Evolutionary conservation across 2,888 invertebrate species (phyloP).

Genomic region (Eugnorisma glareosa): DNA sequence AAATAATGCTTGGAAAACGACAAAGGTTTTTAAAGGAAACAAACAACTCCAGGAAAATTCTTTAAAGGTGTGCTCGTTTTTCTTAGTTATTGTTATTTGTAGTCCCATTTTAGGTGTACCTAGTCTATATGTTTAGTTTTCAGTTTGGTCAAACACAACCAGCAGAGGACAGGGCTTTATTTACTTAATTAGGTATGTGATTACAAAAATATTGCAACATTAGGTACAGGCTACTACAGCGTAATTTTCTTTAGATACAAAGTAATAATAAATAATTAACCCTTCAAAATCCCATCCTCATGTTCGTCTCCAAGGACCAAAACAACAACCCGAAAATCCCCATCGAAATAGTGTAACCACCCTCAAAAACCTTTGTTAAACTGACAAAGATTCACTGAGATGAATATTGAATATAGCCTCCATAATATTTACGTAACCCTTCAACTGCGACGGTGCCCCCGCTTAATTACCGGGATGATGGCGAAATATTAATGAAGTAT

Average conservation of each 20-base stretch:
- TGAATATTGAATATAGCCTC: slow-evolving; percentile 63
- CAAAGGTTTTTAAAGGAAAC: no score
- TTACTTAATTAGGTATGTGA: no score
- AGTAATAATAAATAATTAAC: slow-evolving; percentile 23
- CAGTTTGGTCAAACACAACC: no score
- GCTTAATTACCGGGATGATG: slow-evolving; percentile 81
- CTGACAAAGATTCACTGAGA: slow-evolving; percentile 63
- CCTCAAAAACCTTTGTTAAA: slow-evolving; percentile 54
- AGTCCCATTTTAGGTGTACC: no score
- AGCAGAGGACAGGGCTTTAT: no score
- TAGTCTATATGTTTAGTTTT: no score
- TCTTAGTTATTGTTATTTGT: no score
- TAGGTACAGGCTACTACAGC: not conserved
- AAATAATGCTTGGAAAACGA: no score
- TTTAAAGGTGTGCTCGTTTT: no score
- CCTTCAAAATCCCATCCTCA: slow-evolving; percentile 1
- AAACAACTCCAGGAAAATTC: no score
- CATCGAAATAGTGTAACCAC: slow-evolving; percentile 31
- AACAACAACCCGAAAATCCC: slow-evolving; percentile 40
- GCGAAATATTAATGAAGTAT: slow-evolving; percentile 87
- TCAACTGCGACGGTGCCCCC: slow-evolving; percentile 69
- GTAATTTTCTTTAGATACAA: not conserved
- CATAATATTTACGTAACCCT: slow-evolving; percentile 73
- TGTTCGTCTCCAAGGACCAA: slow-evolving; percentile 49
- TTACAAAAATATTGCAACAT: not conserved